Evolutionary conservation across 2,888 invertebrate genomes (phyloP), one percentile per base, ranked within the genome.

Genomic region (Aspidiotus destructor): DNA sequence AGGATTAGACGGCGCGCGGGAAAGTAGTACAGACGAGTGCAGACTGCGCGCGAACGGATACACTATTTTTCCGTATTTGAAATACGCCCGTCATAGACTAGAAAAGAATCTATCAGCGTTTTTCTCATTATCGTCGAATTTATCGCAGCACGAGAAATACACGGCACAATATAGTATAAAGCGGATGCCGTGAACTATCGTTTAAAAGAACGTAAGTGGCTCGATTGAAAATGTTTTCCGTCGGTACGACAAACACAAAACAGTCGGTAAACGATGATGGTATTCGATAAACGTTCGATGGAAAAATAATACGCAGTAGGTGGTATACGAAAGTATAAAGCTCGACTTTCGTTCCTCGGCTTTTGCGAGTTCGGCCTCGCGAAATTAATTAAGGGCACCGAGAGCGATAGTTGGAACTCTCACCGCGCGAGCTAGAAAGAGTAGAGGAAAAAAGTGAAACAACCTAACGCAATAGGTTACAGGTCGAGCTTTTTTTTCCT

Each of bases 211-310:
- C 48, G n/a, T 48, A 48, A 48, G 48, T 48, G 48, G 48, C 48
- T 48, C 48, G 48, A 48, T 48, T 48, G 48, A 48, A 48, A 48
- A 48, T 48, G 48, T 48, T 48, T 48, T 48, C 48, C 48, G n/a
- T 48, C 48, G 10, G n/a, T 48, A n/a, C 11, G 48, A 48, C 48
- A 48, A 48, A 48, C n/a, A 48, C 48, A 48, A n/a, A 48, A 48
- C 48, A n/a, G 48, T 48, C n/a, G 48, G 48, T 48, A 48, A 48
- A 11, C 48, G 48, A 28, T n/a, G 48, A 13, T n/a, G 48, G 48
- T 13, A 48, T 48, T n/a, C 48, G 48, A 48, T 48, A n/a, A 48
- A 48, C 48, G n/a, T 13, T 11, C 10, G n/a, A 48, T 48, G 48
- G 48, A 48, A n/a, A 48, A 48, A 48, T 48, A 48, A 48, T 48